Evolutionary conservation across 2,113 vertebrate species (phyloP), one percentile per base, ranked within the genome.

Genomic region (Merops nubicus): DNA sequence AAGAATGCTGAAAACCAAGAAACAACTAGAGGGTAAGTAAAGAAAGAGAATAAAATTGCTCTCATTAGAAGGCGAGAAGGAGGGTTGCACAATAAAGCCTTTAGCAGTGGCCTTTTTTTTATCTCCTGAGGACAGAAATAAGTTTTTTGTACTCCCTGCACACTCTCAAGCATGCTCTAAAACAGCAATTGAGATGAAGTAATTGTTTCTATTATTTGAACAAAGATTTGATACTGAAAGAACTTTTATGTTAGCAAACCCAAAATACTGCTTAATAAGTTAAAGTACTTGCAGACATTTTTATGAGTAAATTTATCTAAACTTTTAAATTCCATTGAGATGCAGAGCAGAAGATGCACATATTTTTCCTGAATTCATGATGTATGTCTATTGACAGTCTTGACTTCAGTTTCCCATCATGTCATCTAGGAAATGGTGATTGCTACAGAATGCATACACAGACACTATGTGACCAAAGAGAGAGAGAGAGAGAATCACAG

Each of bases 241-340:
- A 88, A 26, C 67, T 2, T 81, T 57, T 57, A 73, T 25, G 8
- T 33, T 72, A 62, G 53, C 53, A 83, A 91, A 73, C 5, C 2
- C 80, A 80, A 92, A 93, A 45, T 40, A 51, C 26, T 36, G 26
- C 53, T 88, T 59, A 78, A 5, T 42, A 63, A 75, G 16, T 53
- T 81, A 36, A 59, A 89, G 21, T 48, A 72, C 50, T 88, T 83
- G 40, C 23, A 64, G 53, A 45, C 8, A 31, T 79, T 82, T 80
- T 89, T 36, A 85, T 12, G 15, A 74, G 63, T 72, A 93, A 63
- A 60, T 90, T 68, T 82, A 85, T 26, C 43, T 72, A 76, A 93
- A 76, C 23, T 79, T 81, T 29, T 40, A 56, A 56, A 91, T 72
- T 89, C 33, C 23, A 43, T 20, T 64, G 60, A 93, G 51, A 75